Base-by-base conservation (phyloP, 2,797 vertebrate genomes). In the Labeo calbasu region DNA sequence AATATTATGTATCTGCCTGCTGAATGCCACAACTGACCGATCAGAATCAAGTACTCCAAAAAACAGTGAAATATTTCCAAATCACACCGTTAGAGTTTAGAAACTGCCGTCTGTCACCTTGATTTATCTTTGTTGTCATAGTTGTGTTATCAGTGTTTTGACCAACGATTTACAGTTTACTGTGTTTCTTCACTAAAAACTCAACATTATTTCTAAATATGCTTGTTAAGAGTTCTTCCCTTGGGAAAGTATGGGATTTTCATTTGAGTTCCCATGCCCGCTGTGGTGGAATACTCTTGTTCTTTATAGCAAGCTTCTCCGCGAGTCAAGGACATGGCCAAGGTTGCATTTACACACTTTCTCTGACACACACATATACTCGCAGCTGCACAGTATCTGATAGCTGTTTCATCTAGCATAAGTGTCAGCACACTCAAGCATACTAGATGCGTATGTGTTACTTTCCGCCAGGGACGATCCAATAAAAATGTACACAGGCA, bases 381-480 rank as follows among this genome's bases (percentile, higher is more conserved):
- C 66, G 36, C 6, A 48, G 50, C 69, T 61, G 50, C 61, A 82
- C 65, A 65, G 77, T 79, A 65, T 75, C 77, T 76, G 65, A 79
- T 69, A 75, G 23, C 77, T 12, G 71, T 32, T 72, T 83, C 23
- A 79, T 78, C 23, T 6, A 11, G 43, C 28, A 43, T 13, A 63
- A 66, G 70, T 76, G 48, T 83, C 59, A 75, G 81, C 63, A 77
- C 84, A 82, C 53, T 82, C 70, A 59, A 65, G 19, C 53, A 72
- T 72, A 72, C 55, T 32, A 50, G 25, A 73, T 40, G 57, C 50
- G 57, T 51, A n/a, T 73, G 40, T 73, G 55, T 72, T 72, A 50
- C 55, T 61, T 72, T 82, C 43, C 14, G 8, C 43, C 55, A 82
- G 25, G 55, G 19, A 61, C 19, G 9, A 19, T 48, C 23, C 2